phyloP scores from a whole-genome alignment of 1,140 invertebrate species.

The Aplysia californica region DNA sequence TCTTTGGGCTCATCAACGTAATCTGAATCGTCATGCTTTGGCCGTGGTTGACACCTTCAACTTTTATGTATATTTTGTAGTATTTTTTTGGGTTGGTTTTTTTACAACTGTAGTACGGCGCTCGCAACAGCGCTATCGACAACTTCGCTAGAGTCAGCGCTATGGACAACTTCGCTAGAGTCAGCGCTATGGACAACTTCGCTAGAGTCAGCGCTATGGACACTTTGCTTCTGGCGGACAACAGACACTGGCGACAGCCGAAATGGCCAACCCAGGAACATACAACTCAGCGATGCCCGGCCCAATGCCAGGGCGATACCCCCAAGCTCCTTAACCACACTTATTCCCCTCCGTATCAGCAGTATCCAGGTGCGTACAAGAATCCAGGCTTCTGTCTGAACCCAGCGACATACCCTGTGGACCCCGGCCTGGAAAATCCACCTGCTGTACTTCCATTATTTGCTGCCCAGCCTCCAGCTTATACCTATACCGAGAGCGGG shows the following conservation, averaged over 20 bases:
- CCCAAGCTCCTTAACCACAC: no score
- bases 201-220: background rate
- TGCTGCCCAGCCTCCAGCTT: background rate
- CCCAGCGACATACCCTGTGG: no score
- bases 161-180: background rate
- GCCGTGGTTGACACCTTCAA: constrained; percentile 50
- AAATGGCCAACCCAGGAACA: background rate
- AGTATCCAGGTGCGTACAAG: no score
- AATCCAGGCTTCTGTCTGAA: no score
- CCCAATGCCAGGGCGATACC: no score
- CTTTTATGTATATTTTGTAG: constrained; percentile 42
- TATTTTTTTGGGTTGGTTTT: constrained; percentile 32
- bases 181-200: background rate
- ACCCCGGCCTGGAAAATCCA: background rate
- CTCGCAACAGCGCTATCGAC: no score
- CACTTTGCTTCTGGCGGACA: background rate
- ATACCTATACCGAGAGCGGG: background rate
- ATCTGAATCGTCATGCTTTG: constrained; percentile 42
- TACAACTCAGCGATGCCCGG: no score
- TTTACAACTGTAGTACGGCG: background rate
- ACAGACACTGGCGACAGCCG: background rate
- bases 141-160: background rate
- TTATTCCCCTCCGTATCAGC: no score
- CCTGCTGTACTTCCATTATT: background rate
- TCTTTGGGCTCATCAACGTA: no score